Evolutionary conservation across 2,797 vertebrate genomes (phyloP).

Genomic region (Prionace glauca): DNA sequence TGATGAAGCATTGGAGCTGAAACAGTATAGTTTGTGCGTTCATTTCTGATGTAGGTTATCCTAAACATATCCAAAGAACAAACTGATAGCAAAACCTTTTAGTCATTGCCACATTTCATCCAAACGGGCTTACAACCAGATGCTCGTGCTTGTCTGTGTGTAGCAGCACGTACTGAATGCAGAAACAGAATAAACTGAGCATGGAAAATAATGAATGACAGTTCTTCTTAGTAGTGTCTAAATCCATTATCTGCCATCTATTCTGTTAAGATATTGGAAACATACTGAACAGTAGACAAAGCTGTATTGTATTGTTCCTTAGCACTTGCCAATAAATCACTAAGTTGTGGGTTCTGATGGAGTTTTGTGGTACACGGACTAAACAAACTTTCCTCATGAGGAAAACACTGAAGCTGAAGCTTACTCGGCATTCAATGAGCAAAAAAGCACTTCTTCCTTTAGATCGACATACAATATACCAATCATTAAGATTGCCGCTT

Average conservation of each 20-base stretch:
- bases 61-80: not conserved
- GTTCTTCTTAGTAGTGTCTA: not conserved
- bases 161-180: not conserved
- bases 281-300: not conserved
- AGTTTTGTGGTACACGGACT: too few species aligned
- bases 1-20: not conserved
- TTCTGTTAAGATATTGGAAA: not conserved
- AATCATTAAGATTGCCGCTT: too few species aligned
- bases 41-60: not conserved
- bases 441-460: too few species aligned
- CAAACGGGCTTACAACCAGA: not conserved
- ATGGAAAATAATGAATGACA: not conserved
- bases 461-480: too few species aligned
- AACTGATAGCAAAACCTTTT: not conserved
- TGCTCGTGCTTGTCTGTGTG: not conserved
- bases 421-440: too few species aligned
- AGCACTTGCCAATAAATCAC: not conserved
- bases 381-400: too few species aligned
- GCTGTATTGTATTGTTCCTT: not conserved
- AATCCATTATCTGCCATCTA: not conserved
- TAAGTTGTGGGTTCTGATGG: too few species aligned
- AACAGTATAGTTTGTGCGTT: not conserved
- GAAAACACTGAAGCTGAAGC: too few species aligned
- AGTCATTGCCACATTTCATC: not conserved
- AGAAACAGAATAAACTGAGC: not conserved